Conservation (phyloP, 2,797 vertebrate species). For the Tenualosa ilisha region DNA sequence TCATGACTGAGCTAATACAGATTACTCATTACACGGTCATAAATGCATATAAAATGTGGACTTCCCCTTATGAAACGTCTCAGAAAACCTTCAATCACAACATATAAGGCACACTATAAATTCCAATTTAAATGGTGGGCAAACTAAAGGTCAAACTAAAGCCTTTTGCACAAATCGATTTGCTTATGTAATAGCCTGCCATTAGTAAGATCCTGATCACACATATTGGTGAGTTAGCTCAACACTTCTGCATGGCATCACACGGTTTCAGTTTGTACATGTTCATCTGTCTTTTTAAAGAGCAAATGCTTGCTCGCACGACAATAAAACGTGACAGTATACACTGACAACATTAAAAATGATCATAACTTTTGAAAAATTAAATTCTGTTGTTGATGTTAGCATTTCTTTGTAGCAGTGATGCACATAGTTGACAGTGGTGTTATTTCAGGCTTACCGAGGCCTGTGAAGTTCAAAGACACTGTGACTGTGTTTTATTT, state of each 20-base stretch:
- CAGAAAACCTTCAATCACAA: too few species aligned
- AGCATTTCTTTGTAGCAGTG: background rate
- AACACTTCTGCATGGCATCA: too few species aligned
- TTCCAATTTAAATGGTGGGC: too few species aligned
- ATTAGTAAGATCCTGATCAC: too few species aligned
- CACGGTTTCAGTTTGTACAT: too few species aligned
- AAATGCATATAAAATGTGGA: background rate
- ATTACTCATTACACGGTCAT: background rate
- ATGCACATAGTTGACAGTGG: background rate
- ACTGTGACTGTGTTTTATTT: constrained; percentile 32
- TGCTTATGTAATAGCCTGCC: too few species aligned
- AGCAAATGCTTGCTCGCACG: background rate
- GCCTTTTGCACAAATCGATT: too few species aligned
- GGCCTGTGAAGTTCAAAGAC: constrained; percentile 27
- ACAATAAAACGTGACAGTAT: background rate
- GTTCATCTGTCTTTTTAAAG: background rate
- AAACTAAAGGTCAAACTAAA: too few species aligned
- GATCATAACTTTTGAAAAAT: background rate
- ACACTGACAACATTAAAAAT: background rate
- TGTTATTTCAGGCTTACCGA: constrained; percentile 16
- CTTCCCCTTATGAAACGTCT: background rate
- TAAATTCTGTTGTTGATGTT: constrained; percentile 2
- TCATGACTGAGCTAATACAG: background rate
- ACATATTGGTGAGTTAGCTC: too few species aligned
- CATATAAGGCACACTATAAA: too few species aligned